Evolutionary conservation across 2,113 vertebrate species (phyloP).

Genomic region (Sitta europaea): DNA sequence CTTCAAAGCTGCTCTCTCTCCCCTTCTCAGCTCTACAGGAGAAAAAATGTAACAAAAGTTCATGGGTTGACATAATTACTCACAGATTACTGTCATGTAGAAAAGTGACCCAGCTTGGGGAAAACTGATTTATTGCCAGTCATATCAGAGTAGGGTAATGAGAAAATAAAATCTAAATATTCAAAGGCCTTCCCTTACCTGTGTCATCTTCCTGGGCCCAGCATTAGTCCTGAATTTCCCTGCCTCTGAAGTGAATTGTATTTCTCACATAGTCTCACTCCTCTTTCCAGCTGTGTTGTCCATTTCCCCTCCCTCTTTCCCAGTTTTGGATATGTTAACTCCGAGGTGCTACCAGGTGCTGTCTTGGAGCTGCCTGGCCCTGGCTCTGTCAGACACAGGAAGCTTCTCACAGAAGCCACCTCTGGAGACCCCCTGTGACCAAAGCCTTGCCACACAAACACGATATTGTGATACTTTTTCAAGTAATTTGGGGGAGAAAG

Average conservation of each 20-base stretch:
- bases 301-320: not conserved
- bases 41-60: not conserved
- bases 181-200: not conserved
- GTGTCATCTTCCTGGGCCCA: not conserved
- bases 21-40: not conserved
- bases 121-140: not conserved
- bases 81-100: not conserved
- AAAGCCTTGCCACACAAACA: not conserved
- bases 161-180: not conserved
- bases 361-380: not conserved
- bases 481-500: not conserved
- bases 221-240: not conserved
- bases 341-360: not conserved
- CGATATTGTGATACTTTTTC: accelerated
- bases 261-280: not conserved
- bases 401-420: not conserved
- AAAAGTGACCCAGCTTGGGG: not conserved
- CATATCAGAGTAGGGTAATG: not conserved
- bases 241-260: not conserved
- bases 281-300: not conserved
- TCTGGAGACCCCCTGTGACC: accelerated
- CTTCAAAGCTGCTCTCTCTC: not conserved
- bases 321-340: not conserved
- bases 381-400: not conserved
- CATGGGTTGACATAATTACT: not conserved